Evolutionary conservation across 2,113 vertebrate genomes (phyloP).

Genomic region (Syngnathus scovelli): DNA sequence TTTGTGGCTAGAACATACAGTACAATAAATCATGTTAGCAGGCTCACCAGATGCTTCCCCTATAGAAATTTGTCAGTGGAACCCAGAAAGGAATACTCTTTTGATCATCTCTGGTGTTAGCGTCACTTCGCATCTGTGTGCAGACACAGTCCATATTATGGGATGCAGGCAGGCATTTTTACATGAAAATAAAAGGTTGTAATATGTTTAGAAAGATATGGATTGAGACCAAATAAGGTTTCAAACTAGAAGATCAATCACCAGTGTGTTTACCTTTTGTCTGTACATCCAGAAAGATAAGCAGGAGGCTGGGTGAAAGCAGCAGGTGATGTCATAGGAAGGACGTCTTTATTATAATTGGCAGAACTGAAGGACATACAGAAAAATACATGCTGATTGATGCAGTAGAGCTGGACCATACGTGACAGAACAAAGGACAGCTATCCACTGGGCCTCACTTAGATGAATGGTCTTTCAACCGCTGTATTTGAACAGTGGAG

Average conservation of each 20-base stretch:
- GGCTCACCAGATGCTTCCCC: neutral
- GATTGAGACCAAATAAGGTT: neutral
- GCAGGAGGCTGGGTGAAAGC: constrained; percentile 31
- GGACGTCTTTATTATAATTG: constrained; percentile 41
- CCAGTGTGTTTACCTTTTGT: constrained; percentile 39
- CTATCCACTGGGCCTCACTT: constrained; percentile 14
- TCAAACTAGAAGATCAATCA: neutral
- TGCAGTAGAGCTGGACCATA: constrained; percentile 18
- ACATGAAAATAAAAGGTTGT: neutral
- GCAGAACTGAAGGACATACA: constrained; percentile 43
- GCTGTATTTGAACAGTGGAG: constrained; percentile 23
- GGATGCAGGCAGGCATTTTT: neutral
- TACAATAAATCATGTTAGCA: neutral
- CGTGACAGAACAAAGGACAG: constrained; percentile 6
- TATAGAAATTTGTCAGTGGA: constrained; percentile 26
- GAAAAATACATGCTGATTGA: constrained; percentile 9
- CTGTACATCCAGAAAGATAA: constrained; percentile 17
- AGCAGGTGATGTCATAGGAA: constrained; percentile 35
- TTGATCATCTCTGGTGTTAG: constrained; percentile 82
- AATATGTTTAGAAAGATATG: neutral
- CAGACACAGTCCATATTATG: neutral
- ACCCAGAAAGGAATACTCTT: constrained; percentile 71
- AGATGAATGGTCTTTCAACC: constrained; percentile 28
- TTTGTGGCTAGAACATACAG: neutral
- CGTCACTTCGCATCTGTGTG: neutral